Evolutionary conservation across 2,797 vertebrate genomes (phyloP).

Genomic region (Propithecus perrieri): DNA sequence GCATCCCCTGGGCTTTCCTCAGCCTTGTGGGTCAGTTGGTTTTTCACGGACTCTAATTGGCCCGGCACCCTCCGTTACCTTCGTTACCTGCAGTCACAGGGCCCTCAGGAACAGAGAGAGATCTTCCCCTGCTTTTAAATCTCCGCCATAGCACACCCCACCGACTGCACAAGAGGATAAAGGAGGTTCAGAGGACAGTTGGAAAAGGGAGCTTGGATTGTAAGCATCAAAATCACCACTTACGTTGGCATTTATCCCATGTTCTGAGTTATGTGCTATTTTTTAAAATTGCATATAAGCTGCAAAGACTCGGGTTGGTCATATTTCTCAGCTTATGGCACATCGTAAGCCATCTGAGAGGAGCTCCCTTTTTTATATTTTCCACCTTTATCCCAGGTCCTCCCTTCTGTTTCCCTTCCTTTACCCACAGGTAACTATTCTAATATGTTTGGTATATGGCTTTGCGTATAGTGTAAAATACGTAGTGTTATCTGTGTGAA

Average conservation of each 20-base stretch:
- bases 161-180: not conserved
- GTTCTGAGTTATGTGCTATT: not conserved
- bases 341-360: not conserved
- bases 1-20: not conserved
- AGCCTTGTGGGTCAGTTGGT: not conserved
- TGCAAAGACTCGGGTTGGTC: not conserved
- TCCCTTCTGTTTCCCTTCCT: not conserved
- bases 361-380: not conserved
- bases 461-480: not conserved
- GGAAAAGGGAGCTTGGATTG: not conserved
- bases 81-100: not conserved
- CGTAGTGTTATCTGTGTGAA: not conserved
- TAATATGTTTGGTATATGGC: not conserved
- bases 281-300: constrained; percentile 8
- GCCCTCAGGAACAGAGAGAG: not conserved
- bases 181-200: not conserved
- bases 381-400: not conserved
- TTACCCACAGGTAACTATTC: not conserved
- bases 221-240: constrained; percentile 19
- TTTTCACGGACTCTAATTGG: constrained; percentile 4
- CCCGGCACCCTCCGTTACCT: not conserved
- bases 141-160: not conserved
- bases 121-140: not conserved
- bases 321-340: not conserved
- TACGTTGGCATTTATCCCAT: not conserved